Evolutionary conservation across 1,140 invertebrate species (phyloP).

Genomic region (Drosophila lini): DNA sequence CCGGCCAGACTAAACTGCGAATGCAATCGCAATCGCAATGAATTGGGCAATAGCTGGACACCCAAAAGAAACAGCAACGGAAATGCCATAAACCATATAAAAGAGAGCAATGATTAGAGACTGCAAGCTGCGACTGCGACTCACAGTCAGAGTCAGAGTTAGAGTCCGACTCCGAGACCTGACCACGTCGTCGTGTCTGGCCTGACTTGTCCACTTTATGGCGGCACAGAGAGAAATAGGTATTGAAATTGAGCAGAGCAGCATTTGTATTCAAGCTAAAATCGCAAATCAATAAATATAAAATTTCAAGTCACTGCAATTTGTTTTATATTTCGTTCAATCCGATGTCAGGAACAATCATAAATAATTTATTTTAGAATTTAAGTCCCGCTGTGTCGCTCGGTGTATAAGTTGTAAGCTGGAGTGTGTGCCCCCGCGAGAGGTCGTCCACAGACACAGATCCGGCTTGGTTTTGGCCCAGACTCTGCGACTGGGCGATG

Average conservation of each 20-base stretch:
- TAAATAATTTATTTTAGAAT: not conserved
- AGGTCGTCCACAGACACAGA: conserved; percentile 70
- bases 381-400: not conserved
- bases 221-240: not conserved
- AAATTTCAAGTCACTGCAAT: not conserved
- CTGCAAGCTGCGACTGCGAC: conserved; percentile 25
- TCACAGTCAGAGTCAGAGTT: conserved; percentile 15
- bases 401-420: not conserved
- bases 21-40: conserved; percentile 53
- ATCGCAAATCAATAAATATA: not conserved
- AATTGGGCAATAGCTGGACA: conserved; percentile 60
- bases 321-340: too few relatives aligned
- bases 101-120: conserved; percentile 67
- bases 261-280: not conserved
- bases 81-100: conserved; percentile 59
- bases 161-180: conserved; percentile 12
- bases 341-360: not conserved
- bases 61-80: conserved; percentile 48
- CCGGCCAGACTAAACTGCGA: conserved; percentile 25
- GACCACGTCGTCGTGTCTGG: conserved; percentile 71
- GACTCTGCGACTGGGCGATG: conserved; percentile 53
- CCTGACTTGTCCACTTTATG: conserved; percentile 34
- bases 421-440: conserved; percentile 73
- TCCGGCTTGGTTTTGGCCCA: conserved; percentile 64
- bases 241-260: not conserved